phyloP scores from a whole-genome alignment of 1,140 invertebrate species.

The Neodiprion virginianus region DNA sequence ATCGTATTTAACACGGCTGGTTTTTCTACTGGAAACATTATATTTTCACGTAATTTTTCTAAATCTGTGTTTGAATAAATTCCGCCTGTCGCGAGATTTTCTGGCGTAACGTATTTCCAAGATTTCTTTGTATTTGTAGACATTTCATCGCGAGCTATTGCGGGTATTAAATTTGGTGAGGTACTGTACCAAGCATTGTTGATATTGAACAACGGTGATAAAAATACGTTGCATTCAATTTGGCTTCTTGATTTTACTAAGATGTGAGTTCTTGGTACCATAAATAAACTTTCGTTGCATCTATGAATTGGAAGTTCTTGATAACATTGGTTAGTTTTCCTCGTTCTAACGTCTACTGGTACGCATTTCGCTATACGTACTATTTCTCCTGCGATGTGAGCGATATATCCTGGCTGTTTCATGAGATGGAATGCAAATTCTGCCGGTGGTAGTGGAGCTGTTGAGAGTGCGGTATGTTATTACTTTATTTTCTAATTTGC shows the following conservation, averaged over 20 bases:
- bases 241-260: conserved; percentile 8
- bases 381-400: neutral
- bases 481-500: neutral
- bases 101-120: neutral
- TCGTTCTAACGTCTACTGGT: neutral
- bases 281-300: neutral
- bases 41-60: neutral
- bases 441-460: neutral
- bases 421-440: neutral
- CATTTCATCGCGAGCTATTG: neutral
- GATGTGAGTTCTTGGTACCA: conserved; percentile 1
- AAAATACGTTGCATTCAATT: conserved; percentile 1
- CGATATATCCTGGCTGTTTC: neutral
- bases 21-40: conserved; percentile 16
- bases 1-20: neutral
- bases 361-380: neutral
- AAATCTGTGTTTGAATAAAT: neutral
- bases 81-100: conserved; percentile 9
- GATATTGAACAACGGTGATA: neutral
- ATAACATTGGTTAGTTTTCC: conserved; percentile 11
- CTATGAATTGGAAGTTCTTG: conserved; percentile 8
- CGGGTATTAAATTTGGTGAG: neutral
- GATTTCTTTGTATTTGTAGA: neutral
- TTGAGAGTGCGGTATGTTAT: neutral
- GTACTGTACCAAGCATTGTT: neutral